Evolutionary conservation across 2,113 vertebrate genomes (phyloP), one percentile per base, ranked within the genome.

Genomic region (Dicerorhinus sumatrensis): DNA sequence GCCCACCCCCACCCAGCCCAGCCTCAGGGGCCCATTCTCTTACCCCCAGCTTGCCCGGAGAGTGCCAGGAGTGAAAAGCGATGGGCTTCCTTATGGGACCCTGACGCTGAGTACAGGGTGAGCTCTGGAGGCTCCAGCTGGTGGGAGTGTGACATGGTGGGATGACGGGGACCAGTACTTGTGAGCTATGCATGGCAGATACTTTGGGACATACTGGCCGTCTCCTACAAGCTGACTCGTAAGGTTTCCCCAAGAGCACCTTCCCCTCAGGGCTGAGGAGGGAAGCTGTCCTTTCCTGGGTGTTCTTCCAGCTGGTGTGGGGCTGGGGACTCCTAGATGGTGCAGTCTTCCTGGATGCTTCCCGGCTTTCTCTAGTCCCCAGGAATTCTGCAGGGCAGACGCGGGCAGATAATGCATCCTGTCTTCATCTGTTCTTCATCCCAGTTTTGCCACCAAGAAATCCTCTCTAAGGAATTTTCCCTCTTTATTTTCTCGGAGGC

Each of bases 121-220:
- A 75, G 46, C 48, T 7, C 0, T 21, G 70, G 69, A 29, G 16
- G 56, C 51, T 31, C 85, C 9, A 51, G 25, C 21, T 13, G 58
- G 6, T 12, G 2, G 36, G 56, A 27, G 8, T 7, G 17, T 4
- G 60, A 2, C 23, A 2, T 7, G 27, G 72, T 8, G 16, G 48
- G 8, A 20, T 9, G 6, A 5, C 11, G 27, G 31, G 36, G 20
- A 29, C 39, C 33, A 2, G 85, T 0, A 0, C 12, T 2, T 14
- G 25, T 5, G 51, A 69, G 27, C 23, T 1, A 2, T 0, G 0
- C 7, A 0, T 8, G 27, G 8, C 82, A 70, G 42, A 9, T 18
- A 11, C 58, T 73, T 12, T 18, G 36, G 33, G 8, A 36, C 82
- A 8, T 0, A 72, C 5, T 5, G 18, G 16, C 21, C 3, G 0